Conservation (phyloP, 2,888 invertebrate species). For the Idaea aversata region DNA sequence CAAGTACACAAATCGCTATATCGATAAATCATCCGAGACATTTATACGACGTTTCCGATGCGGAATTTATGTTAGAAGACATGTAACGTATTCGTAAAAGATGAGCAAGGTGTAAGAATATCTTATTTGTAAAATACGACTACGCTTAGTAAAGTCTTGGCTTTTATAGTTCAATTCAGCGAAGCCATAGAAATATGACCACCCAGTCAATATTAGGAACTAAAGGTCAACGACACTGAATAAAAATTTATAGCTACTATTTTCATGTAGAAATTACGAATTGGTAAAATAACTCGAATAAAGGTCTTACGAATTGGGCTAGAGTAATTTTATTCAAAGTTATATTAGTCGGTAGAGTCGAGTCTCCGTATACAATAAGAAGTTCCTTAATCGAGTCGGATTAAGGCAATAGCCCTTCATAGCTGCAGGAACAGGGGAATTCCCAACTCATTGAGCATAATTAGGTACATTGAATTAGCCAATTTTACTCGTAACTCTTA, state of each 20-base stretch:
- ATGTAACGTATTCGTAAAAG: conserved; percentile 23
- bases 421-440: background rate
- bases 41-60: conserved; percentile 23
- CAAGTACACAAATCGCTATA: conserved; percentile 42
- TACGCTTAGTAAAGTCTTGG: background rate
- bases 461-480: background rate
- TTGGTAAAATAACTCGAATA: background rate
- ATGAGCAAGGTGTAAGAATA: conserved; percentile 27
- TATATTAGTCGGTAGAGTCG: background rate
- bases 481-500: background rate
- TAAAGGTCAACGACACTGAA: background rate
- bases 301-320: background rate
- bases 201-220: background rate
- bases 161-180: background rate
- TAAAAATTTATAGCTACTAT: background rate
- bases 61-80: conserved; percentile 22
- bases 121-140: conserved; percentile 6
- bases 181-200: background rate
- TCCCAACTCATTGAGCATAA: background rate
- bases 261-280: background rate
- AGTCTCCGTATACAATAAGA: background rate
- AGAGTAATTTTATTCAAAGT: background rate
- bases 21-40: conserved; percentile 29
- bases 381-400: conserved; percentile 1
- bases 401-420: background rate